Conservation (phyloP, 2,797 vertebrate genomes). For the Hirundo rustica region DNA sequence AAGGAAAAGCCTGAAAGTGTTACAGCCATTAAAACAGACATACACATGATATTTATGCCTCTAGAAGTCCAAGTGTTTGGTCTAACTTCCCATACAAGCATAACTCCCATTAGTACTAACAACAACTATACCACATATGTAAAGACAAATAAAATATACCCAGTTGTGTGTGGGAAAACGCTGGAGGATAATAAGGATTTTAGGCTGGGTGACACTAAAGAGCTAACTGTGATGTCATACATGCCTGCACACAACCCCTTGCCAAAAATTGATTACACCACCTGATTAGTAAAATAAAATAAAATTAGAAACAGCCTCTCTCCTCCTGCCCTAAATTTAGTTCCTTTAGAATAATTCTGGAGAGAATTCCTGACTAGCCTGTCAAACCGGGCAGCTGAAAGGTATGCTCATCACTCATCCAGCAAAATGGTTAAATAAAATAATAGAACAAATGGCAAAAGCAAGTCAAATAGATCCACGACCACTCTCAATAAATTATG, state of each 20-base stretch:
- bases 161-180: not conserved
- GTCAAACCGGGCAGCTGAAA: slow-evolving; percentile 27
- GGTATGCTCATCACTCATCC: slow-evolving; percentile 5
- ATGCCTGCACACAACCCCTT: not conserved
- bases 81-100: not conserved
- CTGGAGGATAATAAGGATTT: not conserved
- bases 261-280: not conserved
- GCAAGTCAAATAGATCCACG: slow-evolving; percentile 50
- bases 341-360: not conserved
- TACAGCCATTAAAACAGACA: not conserved
- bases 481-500: not conserved
- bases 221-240: not conserved
- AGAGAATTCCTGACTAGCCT: not conserved
- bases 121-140: not conserved
- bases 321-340: not conserved
- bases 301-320: not conserved
- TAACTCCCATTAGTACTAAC: not conserved
- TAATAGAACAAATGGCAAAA: slow-evolving; percentile 39
- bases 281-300: slow-evolving; percentile 4
- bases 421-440: slow-evolving; percentile 35
- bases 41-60: not conserved
- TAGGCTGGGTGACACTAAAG: not conserved
- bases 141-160: not conserved
- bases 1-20: not conserved
- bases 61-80: not conserved